Conservation (phyloP, 1,140 invertebrate species). For the Diprion similis region DNA sequence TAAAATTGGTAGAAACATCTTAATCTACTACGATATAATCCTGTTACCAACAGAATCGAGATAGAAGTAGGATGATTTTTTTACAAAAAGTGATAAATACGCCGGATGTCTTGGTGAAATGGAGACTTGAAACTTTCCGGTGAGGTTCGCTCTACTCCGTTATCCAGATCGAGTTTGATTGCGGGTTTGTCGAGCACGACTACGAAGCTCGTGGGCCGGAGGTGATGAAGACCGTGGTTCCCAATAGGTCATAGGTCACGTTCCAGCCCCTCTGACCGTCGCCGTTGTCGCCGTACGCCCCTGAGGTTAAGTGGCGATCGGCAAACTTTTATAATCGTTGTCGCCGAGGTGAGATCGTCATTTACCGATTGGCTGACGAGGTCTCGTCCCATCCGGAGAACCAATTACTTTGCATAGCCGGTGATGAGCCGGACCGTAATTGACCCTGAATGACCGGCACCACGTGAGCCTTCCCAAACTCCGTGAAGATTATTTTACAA, state of each 20-base stretch:
- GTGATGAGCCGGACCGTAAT: not conserved
- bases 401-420: too few species aligned
- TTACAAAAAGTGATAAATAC: too few species aligned
- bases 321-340: constrained; percentile 44
- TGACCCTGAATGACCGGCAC: not conserved
- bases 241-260: not conserved
- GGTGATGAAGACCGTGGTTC: not conserved
- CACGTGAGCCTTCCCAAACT: not conserved
- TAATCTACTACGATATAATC: too few species aligned
- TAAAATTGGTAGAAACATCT: too few species aligned
- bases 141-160: not conserved
- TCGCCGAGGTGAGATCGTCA: constrained; percentile 35
- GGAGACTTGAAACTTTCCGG: too few species aligned
- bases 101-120: too few species aligned
- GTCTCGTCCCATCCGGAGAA: not conserved
- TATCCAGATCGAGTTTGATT: not conserved
- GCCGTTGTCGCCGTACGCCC: constrained; percentile 40
- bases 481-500: too few species aligned
- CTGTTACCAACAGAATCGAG: too few species aligned
- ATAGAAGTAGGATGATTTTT: too few species aligned
- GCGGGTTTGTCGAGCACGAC: not conserved
- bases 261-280: not conserved
- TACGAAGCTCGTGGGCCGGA: not conserved
- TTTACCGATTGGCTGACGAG: not conserved
- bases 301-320: constrained; percentile 42